Base-by-base conservation (phyloP, 2,888 invertebrate genomes). In the Eutolmus rufibarbis region DNA sequence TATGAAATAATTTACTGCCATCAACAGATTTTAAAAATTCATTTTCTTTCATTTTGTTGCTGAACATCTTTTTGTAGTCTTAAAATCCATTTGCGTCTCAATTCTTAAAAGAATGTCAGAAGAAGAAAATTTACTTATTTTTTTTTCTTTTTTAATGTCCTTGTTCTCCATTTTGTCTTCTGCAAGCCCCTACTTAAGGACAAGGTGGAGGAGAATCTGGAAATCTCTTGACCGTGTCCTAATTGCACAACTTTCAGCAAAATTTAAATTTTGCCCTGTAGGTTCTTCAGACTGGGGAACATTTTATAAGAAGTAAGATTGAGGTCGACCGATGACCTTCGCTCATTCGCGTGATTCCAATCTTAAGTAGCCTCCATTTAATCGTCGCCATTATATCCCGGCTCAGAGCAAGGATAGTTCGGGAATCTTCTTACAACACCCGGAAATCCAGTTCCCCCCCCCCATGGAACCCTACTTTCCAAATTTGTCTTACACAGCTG, bases 401-500 rank as follows among this genome's bases (percentile, higher is more conserved):
- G 51, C 16, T 16, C 1, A 51, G 16, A 51, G 16, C 51, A 51
- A 66, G 12, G 66, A 66, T 66, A 66, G 66, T 66, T 66, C 28
- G 7, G 16, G 4, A 76, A 28, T 16, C 37, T 19, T 37, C 40
- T 76, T 19, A 37, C 76, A 76, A 76, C n/a, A n/a, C 4, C 9
- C 14, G 34, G 34, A 76, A 23, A 43, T 46, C 79, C 79, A 5
- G 16, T 51, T 7, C 51, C 51, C n/a, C 51, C n/a, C 51, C 51
- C n/a, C 51, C n/a, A 51, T 19, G 5, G n/a, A 51, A 51, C 51
- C 79, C 28, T 19, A 23, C 79, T 28, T 31, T 7, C 28, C 5
- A 74, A 85, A 74, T 85, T 85, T 85, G 85, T 85, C 85, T 85
- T 74, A 85, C 43, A 66, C 46, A 34, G 56, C n/a, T 14, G 56